Base-by-base conservation (phyloP, 2,888 invertebrate genomes). In the Yponomeuta evonymella region DNA sequence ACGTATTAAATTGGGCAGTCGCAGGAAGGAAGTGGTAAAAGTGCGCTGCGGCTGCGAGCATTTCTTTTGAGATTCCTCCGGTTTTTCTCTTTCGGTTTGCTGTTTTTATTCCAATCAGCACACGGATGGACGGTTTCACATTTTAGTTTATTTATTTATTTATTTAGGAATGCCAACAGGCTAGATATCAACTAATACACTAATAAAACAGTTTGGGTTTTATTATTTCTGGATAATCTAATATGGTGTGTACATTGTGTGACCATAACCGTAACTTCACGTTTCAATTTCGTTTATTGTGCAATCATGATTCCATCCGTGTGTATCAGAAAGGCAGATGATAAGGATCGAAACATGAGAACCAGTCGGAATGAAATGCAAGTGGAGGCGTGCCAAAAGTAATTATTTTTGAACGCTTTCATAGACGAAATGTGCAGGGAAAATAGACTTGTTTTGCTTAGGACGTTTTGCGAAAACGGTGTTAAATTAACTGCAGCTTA, bases 341-440 rank as follows among this genome's bases (percentile, higher is more conserved):
- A 58, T 15, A 58, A 15, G 51, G 15, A 58, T 58, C 51, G 1
- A 58, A 58, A 12, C 12, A 8, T 58, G 15, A 15, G 51, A 15
- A 15, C 15, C 51, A 58, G 15, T 5, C 15, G 51, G 15, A 58
- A 58, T 3, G 15, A 2, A 23, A 11, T 23, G 23, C 6, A 5
- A 10, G n/a, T 10, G 64, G 30, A 64, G 64, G 30, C 64, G 23
- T 64, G 64, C 64, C 64, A 64, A 64, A 30, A 29, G 64, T 64
- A 64, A 64, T 64, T 64, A 64, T 64, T 64, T 64, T 64, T 64
- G 23, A 64, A 23, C 64, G 23, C 64, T 64, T 64, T 64, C 30
- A 29, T 64, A 23, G 64, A 12, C 15, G 51, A 9, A 58, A 58
- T 15, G 15, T 58, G 51, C 51, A 58, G 51, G 51, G 51, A 58